Percentiles rank a stretch among this genome's conserved stretches.
Evolutionary conservation across 2,797 vertebrate genomes (phyloP).

Genomic region (Poeciliopsis gracilis): DNA sequence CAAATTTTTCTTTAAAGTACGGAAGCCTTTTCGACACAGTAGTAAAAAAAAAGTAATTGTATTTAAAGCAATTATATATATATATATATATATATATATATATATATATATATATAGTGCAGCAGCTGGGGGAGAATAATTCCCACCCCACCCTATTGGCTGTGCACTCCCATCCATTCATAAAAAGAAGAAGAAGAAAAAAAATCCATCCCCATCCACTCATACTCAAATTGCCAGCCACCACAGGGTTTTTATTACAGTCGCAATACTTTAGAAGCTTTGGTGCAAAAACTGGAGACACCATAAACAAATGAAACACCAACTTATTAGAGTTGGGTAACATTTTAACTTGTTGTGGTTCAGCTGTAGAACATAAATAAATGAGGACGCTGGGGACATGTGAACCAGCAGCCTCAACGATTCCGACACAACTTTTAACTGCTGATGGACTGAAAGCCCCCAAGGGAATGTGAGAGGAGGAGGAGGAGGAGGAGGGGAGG

Average conservation of each 20-base stretch:
- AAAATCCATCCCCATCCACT: not conserved
- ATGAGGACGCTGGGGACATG: conserved; percentile 18
- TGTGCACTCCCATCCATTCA: conserved; percentile 58
- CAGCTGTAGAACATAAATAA: not conserved
- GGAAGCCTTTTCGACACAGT: too few relatives aligned
- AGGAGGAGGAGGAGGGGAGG: not conserved
- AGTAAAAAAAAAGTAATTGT: too few relatives aligned
- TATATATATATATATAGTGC: not conserved
- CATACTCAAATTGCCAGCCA: not conserved
- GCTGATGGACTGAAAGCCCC: conserved; percentile 50
- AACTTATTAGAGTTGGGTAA: not conserved
- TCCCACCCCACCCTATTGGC: not conserved
- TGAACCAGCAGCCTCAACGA: conserved; percentile 20
- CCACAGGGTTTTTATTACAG: not conserved
- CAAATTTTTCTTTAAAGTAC: too few relatives aligned
- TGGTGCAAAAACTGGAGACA: not conserved
- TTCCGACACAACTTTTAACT: conserved; percentile 56
- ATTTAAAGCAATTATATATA: not conserved
- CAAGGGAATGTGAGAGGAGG: conserved; percentile 15
- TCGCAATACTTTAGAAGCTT: conserved; percentile 22
- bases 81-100: too few relatives aligned
- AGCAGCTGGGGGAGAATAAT: not conserved
- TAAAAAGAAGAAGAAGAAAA: conserved; percentile 28
- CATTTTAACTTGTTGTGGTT: not conserved
- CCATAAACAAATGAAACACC: not conserved